Evolutionary conservation across 2,888 invertebrate genomes (phyloP), one percentile per base, ranked within the genome.

Genomic region (Criorhina ranunculi): DNA sequence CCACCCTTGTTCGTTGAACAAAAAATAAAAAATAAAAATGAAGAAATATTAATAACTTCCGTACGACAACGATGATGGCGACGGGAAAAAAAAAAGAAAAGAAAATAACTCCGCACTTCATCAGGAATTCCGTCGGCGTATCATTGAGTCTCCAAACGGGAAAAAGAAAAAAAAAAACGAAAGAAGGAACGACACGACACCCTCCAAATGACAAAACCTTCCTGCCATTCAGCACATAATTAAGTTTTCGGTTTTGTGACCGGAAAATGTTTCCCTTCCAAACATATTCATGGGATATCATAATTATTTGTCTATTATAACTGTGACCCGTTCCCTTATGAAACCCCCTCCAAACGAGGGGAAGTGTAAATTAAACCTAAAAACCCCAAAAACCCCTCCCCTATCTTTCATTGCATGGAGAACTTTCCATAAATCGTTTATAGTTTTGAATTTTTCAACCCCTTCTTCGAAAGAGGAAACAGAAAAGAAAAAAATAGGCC

Each of bases 271-370:
- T 67, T 79, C 72, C 70, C 24, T 57, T 60, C 67, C 40, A 76
- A 75, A 73, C 85, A 69, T 79, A 72, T 78, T 72, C 70, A 83
- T 69, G 79, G 64, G 80, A 80, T 86, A 80, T 87, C 83, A 87
- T 87, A 86, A 86, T 87, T 87, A 87, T 86, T 86, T 86, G 86
- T 75, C 80, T 83, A 86, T 87, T 87, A 86, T 87, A 81, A 87
- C 64, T 40, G 64, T 62, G 64, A 72, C 79, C 69, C 57, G 44
- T 69, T 75, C 73, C 33, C 42, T 6, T 44, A 31, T n/a, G n/a
- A n/a, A n/a, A n/a, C n/a, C n/a, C n/a, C n/a, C n/a, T n/a, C n/a
- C n/a, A n/a, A n/a, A n/a, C n/a, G n/a, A 66, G 77, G 77, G 72
- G 77, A 77, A 82, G 77, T 66, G 37, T n/a, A 17, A 51, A 67